A percentile compares a stretch with the other conserved stretches of the same genome.
Evolutionary conservation across 2,113 vertebrate species (phyloP).

Genomic region (Tragelaphus buxtoni): DNA sequence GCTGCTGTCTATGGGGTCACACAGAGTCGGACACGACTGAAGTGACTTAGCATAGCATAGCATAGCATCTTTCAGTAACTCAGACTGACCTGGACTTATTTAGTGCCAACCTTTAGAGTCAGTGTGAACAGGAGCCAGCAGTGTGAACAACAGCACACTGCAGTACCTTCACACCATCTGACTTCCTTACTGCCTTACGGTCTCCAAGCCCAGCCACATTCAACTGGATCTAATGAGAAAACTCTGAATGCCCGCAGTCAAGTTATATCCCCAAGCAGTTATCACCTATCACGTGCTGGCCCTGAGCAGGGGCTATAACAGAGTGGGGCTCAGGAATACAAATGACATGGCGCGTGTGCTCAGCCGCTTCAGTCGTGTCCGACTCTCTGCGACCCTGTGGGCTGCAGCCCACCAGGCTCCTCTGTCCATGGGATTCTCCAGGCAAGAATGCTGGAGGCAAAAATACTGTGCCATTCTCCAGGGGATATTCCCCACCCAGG

Average conservation of each 20-base stretch:
- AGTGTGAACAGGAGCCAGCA: neutral
- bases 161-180: neutral
- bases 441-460: neutral
- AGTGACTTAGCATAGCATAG: too few relatives aligned
- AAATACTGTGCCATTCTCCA: neutral
- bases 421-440: neutral
- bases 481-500: neutral
- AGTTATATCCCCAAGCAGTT: neutral
- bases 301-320: neutral
- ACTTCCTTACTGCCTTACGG: neutral
- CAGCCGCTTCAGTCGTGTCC: neutral
- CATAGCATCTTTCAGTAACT: neutral
- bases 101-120: neutral
- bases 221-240: neutral
- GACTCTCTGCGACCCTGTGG: fast-evolving
- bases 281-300: neutral
- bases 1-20: too few relatives aligned
- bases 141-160: neutral
- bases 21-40: too few relatives aligned
- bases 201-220: neutral
- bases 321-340: neutral
- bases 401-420: neutral
- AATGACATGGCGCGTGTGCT: neutral
- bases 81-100: neutral
- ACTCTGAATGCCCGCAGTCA: neutral